These are phyloP conservation scores for Agapetus fuscipes DNA, from an alignment of 2,888 invertebrate species.

Conservation along the genomic window DNA sequence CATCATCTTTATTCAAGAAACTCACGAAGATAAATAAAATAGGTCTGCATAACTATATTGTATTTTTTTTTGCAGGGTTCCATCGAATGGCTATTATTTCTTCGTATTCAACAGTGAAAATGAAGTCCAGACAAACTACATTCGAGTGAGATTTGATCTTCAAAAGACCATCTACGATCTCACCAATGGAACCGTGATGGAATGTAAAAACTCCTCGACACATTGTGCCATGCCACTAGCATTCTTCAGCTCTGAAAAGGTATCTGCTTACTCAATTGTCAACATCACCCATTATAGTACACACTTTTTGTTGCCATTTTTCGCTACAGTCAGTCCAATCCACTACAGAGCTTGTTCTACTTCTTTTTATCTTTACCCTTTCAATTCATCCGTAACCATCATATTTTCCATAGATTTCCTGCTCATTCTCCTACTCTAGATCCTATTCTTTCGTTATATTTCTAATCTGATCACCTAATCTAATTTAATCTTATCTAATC, in stretches of 20 bases:
- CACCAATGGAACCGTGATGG: slow-evolving; percentile 47
- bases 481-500: too few relatives aligned
- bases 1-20: too few relatives aligned
- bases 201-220: slow-evolving; percentile 53
- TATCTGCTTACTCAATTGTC: slow-evolving; percentile 24
- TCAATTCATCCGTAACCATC: too few relatives aligned
- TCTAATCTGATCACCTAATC: too few relatives aligned
- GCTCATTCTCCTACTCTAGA: too few relatives aligned
- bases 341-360: too few relatives aligned
- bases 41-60: too few relatives aligned
- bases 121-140: slow-evolving; percentile 61
- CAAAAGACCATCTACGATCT: slow-evolving; percentile 63
- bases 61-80: slow-evolving; percentile 51
- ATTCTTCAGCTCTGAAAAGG: slow-evolving; percentile 60
- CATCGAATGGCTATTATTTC: slow-evolving; percentile 70
- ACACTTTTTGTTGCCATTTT: not conserved
- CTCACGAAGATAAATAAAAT: too few relatives aligned
- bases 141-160: slow-evolving; percentile 58
- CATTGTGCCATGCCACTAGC: slow-evolving; percentile 54
- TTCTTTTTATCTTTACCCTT: too few relatives aligned
- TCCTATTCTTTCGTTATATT: too few relatives aligned
- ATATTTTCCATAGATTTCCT: too few relatives aligned
- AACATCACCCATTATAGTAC: not conserved
- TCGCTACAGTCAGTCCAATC: not conserved
- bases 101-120: slow-evolving; percentile 77